Base-by-base conservation (phyloP, 2,888 invertebrate genomes). In the Eutolmus rufibarbis region DNA sequence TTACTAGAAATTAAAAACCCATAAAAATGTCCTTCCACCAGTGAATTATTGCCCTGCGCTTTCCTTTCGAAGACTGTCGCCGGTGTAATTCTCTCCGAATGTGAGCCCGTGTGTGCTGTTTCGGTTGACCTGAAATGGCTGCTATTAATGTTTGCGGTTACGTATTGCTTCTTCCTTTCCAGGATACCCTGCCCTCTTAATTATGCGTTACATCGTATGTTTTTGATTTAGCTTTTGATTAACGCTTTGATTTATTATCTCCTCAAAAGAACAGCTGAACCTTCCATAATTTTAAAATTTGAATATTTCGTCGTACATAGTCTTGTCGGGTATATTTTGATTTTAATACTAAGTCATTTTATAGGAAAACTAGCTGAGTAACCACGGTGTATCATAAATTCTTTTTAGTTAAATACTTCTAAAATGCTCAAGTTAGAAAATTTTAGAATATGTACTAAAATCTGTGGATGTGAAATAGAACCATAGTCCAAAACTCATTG, bases 1-100 rank as follows among this genome's bases (percentile, higher is more conserved):
- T 87, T 57, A 86, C 77, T 51, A 82, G 87, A 87, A 88, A 88
- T 88, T 88, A 88, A 88, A 88, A 88, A 86, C 86, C 87, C 88
- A 88, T 88, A 88, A 88, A 88, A 87, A 81, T 87, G 88, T 88
- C 87, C 85, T 87, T 66, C 78, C 23, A 23, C 46, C 66, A 84
- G 86, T 88, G 88, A 88, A 82, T 87, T 88, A 88, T 88, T 85
- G 86, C 86, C 1, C 28, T 66, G 76, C 43, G 76, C 31, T 82
- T 31, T 31, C 23, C 57, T 86, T 79, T 79, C 84, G 74, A 43
- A 28, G 57, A 66, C 43, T 88, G 81, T 81, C 86, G 86, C 84
- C 81, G 43, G 43, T 74, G 87, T 88, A 87, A 88, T 88, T 88
- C 74, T 28, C 40, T 88, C 86, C 88, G 87, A 86, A 84, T 88